phyloP scores from a whole-genome alignment of 1,140 invertebrate genomes.

The Formica exsecta region DNA sequence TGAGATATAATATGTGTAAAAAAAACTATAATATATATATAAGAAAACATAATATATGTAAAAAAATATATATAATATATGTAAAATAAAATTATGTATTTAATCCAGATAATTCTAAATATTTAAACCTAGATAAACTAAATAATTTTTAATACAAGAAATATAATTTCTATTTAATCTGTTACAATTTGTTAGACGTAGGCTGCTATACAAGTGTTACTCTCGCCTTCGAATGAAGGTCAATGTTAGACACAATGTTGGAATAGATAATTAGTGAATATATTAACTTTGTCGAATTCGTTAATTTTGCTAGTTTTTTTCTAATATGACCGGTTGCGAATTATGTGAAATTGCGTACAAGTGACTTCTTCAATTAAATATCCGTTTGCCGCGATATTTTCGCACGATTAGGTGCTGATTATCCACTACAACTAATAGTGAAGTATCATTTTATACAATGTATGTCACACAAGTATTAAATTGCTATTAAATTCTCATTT shows the following conservation, averaged over 20 bases:
- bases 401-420: neutral
- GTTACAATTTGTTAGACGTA: neutral
- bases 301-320: neutral
- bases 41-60: neutral
- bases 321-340: neutral
- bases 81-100: neutral
- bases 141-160: neutral
- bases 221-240: neutral
- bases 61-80: too few relatives aligned
- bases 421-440: neutral
- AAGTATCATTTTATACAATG: neutral
- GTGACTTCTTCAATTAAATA: neutral
- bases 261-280: constrained; percentile 1
- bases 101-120: neutral
- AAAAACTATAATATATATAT: neutral
- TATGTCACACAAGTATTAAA: constrained; percentile 8
- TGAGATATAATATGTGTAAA: neutral
- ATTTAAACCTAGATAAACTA: neutral
- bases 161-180: constrained; percentile 6
- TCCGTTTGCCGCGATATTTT: neutral
- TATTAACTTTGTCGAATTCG: neutral
- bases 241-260: neutral
- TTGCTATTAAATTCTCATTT: neutral
- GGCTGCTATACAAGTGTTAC: neutral
- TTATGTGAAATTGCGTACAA: neutral